Evolutionary conservation across 2,888 invertebrate genomes (phyloP), one percentile per base, ranked within the genome.

Genomic region (Norana najaformis): DNA sequence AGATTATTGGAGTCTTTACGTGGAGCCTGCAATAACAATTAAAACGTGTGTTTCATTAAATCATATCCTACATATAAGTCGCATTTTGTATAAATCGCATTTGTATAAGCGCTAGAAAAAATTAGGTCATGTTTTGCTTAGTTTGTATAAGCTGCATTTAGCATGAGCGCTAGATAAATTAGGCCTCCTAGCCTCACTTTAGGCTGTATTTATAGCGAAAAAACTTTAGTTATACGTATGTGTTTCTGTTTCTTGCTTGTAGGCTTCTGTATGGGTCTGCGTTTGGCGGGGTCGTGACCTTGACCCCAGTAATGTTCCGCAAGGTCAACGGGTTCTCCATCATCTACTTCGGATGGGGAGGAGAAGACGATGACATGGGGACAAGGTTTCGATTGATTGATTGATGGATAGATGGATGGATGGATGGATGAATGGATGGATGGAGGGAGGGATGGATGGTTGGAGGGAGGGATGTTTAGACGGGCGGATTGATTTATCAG

Each of bases 351-450:
- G 85, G 85, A 85, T 85, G 85, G 85, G 85, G 85, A 36, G 85
- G 85, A 37, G 85, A 85, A n/a, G 85, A 85, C 85, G 85, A 85
- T 37, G 85, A 85, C 85, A 85, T 85, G 85, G 85, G 85, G 35
- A n/a, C 13, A 0, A 85, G 85, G 85, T 85, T 35, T n/a, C 30
- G 13, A 69, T 69, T 6, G 13, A 69, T 69, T 30, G 1, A n/a
- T 69, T 1, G 11, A 47, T 47, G 47, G 47, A 47, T 47, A 18
- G n/a, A n/a, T n/a, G n/a, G n/a, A n/a, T 18, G 11, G 18, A 47
- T 18, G 47, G 47, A 47, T 47, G 14, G 18, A 47, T 47, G 47
- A 18, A 47, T 47, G 47, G 47, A 47, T 47, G 47, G 20, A 47
- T 47, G 47, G 18, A 18, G 3, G 47, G 14, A 18, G 14, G 47